phyloP scores from a whole-genome alignment of 1,140 invertebrate genomes.

The Zophobas morio region DNA sequence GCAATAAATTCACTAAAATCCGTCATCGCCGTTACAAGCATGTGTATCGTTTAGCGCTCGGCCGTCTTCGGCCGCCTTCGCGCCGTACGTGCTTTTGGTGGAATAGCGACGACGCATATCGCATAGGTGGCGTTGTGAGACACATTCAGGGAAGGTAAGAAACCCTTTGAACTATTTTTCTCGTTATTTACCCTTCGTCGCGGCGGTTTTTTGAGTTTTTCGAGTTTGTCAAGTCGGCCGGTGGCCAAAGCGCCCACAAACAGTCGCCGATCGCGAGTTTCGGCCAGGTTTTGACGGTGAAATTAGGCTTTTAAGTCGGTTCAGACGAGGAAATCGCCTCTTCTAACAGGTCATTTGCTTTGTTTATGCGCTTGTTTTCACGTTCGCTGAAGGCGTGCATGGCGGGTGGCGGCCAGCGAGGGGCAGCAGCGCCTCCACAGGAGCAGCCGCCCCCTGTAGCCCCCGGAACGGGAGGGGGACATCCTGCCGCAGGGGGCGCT shows the following conservation, averaged over 20 bases:
- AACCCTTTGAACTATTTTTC: constrained; percentile 63
- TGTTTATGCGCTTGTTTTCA: constrained; percentile 60
- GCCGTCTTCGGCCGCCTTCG: constrained; percentile 56
- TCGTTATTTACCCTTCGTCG: constrained; percentile 56
- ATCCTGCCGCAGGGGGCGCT: constrained; percentile 60
- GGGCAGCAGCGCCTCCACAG: background rate
- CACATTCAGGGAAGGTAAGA: constrained; percentile 63
- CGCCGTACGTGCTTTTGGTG: constrained; percentile 64
- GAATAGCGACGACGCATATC: constrained; percentile 62
- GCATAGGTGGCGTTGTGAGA: constrained; percentile 65
- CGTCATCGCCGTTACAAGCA: constrained; percentile 55
- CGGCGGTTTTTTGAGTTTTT: constrained; percentile 52
- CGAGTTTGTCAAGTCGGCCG: constrained; percentile 35
- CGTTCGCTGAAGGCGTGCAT: constrained; percentile 42
- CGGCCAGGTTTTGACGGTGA: constrained; percentile 47
- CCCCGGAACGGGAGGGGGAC: constrained; percentile 57
- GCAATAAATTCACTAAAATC: constrained; percentile 36
- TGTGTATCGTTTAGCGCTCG: constrained; percentile 60
- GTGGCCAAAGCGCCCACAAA: background rate
- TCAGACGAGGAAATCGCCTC: constrained; percentile 61
- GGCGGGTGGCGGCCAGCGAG: constrained; percentile 3
- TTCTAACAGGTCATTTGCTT: constrained; percentile 65
- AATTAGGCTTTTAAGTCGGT: constrained; percentile 56
- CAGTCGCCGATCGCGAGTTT: constrained; percentile 39
- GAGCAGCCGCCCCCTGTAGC: constrained; percentile 55